Conservation (phyloP, 2,888 invertebrate species). For the Agapostemon virescens region DNA sequence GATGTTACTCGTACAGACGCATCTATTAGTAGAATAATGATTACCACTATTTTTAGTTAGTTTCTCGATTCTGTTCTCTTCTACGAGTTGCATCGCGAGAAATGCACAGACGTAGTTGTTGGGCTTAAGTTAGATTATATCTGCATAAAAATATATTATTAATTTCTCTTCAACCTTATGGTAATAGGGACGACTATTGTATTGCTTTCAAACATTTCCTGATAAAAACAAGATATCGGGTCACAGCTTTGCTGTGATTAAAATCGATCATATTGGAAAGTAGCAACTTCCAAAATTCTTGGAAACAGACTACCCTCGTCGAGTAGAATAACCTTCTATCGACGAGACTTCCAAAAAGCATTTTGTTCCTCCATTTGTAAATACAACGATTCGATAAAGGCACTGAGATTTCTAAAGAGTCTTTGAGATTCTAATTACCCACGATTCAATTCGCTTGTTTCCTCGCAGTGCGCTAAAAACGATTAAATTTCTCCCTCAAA, state of each 20-base stretch:
- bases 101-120: constrained; percentile 20
- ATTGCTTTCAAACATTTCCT: constrained; percentile 19
- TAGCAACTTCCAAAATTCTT: background rate
- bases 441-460: constrained; percentile 15
- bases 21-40: constrained; percentile 43
- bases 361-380: background rate
- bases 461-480: constrained; percentile 23
- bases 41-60: constrained; percentile 54
- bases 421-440: constrained; percentile 4
- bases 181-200: constrained; percentile 23
- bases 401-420: constrained; percentile 5
- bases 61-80: constrained; percentile 28
- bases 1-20: constrained; percentile 38
- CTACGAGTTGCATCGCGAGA: constrained; percentile 22
- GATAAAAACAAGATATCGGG: constrained; percentile 25
- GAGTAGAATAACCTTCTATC: background rate
- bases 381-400: constrained; percentile 7
- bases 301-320: background rate
- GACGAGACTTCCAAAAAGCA: constrained; percentile 1
- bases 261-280: constrained; percentile 12
- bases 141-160: constrained; percentile 53
- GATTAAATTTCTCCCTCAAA: background rate
- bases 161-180: constrained; percentile 45
- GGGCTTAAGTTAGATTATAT: constrained; percentile 45
- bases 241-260: constrained; percentile 12